Conservation (phyloP, 2,888 invertebrate species). For the Stenotaenia linearis region DNA sequence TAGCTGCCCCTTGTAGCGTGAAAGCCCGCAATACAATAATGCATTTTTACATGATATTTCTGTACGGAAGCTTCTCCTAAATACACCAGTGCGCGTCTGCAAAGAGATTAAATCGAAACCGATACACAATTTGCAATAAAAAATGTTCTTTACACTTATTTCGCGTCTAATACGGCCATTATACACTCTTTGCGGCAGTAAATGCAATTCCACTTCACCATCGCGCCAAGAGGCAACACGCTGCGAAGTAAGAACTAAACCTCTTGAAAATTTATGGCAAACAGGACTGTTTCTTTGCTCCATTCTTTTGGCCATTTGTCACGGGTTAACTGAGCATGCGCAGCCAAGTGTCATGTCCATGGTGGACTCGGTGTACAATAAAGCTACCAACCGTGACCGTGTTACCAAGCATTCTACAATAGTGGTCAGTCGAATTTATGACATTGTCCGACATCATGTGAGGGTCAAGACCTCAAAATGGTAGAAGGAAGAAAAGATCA, state of each 20-base stretch:
- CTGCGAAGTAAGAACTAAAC: conserved; percentile 20
- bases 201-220: conserved; percentile 2
- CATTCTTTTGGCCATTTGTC: conserved; percentile 24
- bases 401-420: conserved; percentile 26
- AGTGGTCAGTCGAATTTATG: conserved; percentile 26
- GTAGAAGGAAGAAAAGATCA: conserved; percentile 21
- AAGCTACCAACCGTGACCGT: conserved; percentile 26
- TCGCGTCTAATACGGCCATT: conserved; percentile 10
- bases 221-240: conserved; percentile 1
- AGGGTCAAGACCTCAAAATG: conserved; percentile 26
- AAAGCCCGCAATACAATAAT: too few relatives aligned
- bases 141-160: conserved; percentile 15
- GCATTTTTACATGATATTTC: too few relatives aligned
- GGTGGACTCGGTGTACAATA: conserved; percentile 24
- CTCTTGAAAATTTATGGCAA: conserved; percentile 20
- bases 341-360: conserved; percentile 26
- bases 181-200: conserved; percentile 19
- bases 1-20: too few relatives aligned
- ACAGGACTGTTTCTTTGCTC: conserved; percentile 21
- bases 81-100: too few relatives aligned
- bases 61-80: too few relatives aligned
- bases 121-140: conserved; percentile 8
- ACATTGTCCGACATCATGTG: conserved; percentile 26
- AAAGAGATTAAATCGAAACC: too few relatives aligned
- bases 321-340: conserved; percentile 26